Percentiles rank a stretch among this genome's conserved stretches.
These are phyloP conservation scores for Sthenelais limicola DNA, from an alignment of 2,888 invertebrate species.

Conservation along the genomic window DNA sequence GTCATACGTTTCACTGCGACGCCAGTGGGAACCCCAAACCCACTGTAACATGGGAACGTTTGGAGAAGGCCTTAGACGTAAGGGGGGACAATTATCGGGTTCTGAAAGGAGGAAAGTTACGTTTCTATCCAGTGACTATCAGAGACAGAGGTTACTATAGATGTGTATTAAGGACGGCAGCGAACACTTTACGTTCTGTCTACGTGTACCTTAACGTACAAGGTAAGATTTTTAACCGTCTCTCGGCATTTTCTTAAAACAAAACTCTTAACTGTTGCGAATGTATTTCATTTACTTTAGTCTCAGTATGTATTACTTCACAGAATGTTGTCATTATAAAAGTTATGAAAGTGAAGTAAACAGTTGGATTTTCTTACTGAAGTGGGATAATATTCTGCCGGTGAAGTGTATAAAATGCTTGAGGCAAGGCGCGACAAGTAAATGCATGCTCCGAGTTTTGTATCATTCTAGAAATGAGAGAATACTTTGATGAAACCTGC, in stretches of 20 bases:
- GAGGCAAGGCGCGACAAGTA: no score
- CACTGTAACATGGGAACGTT: slow-evolving; percentile 22
- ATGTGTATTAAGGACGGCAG: slow-evolving; percentile 10
- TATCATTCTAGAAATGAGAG: no score
- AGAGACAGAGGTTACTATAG: slow-evolving; percentile 42
- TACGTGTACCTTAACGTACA: slow-evolving; percentile 42
- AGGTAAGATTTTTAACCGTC: slow-evolving; percentile 34
- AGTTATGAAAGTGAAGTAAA: no score
- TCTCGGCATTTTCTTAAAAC: background rate
- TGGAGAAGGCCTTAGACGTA: background rate
- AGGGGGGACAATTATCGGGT: background rate
- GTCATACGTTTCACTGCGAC: slow-evolving; percentile 33
- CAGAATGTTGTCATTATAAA: no score
- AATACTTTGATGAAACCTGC: no score
- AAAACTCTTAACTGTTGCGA: no score
- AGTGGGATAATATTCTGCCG: no score
- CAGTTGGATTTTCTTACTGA: no score
- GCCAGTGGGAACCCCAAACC: slow-evolving; percentile 29
- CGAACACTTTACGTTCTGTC: slow-evolving; percentile 11
- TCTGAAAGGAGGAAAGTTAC: slow-evolving; percentile 1
- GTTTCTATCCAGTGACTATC: slow-evolving; percentile 11
- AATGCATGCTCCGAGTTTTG: no score
- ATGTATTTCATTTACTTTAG: no score
- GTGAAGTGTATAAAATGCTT: no score
- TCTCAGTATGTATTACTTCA: no score